Evolutionary conservation across 2,113 vertebrate genomes (phyloP), one percentile per base, ranked within the genome.

Genomic region (Tachycineta bicolor): DNA sequence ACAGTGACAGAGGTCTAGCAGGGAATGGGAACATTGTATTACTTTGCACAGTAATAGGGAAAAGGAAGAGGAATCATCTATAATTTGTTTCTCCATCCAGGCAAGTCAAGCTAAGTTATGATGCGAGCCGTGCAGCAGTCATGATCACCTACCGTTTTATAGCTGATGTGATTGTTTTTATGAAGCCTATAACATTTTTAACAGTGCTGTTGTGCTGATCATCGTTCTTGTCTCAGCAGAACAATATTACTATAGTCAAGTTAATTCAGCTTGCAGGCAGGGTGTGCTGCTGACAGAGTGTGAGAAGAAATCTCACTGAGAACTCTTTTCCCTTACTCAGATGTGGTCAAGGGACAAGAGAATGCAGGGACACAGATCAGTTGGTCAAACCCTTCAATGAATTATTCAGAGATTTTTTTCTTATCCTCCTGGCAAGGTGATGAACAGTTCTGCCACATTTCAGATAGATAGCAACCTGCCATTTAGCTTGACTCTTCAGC

Each of bases 101-200:
- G 96, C 96, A 98, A 81, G 89, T 97, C 97, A 98, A 95, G 90
- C 93, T 97, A 97, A 98, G 96, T 97, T 97, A 96, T 89, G 95
- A 95, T 97, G 95, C 92, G 78, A 97, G 79, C 2, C 2, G 91
- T 97, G 88, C 46, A 64, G 94, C 86, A 96, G 85, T 96, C 93
- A 96, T 97, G 97, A 97, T 98, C 97, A 97, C 97, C 97, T 97
- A 94, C 96, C 46, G 21, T 97, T 98, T 98, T 97, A 97, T 97
- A 96, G 97, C 92, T 86, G 94, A 97, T 97, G 88, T 93, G 97
- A 98, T 97, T 97, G 95, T 96, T 98, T 98, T 98, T 98, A 98
- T 97, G 97, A 97, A 94, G 94, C 69, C 96, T 96, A 77, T 98
- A 97, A 97, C 18, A 31, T 95, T 97, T 97, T 95, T 97, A 98